Conservation (phyloP, 2,113 vertebrate genomes). For the Sisor rabdophorus region DNA sequence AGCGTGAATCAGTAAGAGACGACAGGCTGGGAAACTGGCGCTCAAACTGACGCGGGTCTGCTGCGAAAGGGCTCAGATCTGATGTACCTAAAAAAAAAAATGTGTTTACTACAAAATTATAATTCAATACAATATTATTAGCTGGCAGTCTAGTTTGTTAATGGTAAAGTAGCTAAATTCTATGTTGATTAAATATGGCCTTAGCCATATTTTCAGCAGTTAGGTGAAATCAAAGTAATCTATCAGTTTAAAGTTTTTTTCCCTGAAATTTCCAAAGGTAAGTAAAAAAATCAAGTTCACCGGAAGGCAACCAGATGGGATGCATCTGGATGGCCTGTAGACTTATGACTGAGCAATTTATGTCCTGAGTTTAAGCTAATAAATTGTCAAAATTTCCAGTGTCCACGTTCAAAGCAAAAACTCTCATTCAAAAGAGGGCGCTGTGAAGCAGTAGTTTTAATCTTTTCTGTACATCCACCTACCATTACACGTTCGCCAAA, state of each 20-base stretch:
- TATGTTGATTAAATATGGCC: too few relatives aligned
- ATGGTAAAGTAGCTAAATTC: too few relatives aligned
- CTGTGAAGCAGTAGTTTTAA: constrained; percentile 7
- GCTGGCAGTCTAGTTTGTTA: too few relatives aligned
- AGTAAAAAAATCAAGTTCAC: not conserved
- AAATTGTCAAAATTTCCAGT: not conserved
- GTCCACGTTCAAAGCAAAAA: not conserved
- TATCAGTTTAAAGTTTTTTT: not conserved
- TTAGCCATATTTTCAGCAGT: not conserved
- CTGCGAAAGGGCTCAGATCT: constrained; percentile 95
- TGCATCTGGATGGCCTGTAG: not conserved
- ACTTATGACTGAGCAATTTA: not conserved
- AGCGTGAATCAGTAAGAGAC: constrained; percentile 93
- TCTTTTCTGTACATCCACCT: not conserved
- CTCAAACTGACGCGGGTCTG: constrained; percentile 71
- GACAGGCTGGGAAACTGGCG: constrained; percentile 94
- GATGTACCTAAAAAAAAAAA: constrained; percentile 81
- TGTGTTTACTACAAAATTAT: not conserved
- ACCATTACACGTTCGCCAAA: not conserved
- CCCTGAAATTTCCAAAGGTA: too few relatives aligned
- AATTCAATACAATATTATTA: too few relatives aligned
- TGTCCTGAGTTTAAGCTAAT: not conserved
- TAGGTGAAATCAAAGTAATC: not conserved
- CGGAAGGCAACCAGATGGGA: not conserved
- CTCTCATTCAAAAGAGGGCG: constrained; percentile 34